phyloP scores from a whole-genome alignment of 2,113 vertebrate genomes.

The Rhadina sibilatrix region DNA sequence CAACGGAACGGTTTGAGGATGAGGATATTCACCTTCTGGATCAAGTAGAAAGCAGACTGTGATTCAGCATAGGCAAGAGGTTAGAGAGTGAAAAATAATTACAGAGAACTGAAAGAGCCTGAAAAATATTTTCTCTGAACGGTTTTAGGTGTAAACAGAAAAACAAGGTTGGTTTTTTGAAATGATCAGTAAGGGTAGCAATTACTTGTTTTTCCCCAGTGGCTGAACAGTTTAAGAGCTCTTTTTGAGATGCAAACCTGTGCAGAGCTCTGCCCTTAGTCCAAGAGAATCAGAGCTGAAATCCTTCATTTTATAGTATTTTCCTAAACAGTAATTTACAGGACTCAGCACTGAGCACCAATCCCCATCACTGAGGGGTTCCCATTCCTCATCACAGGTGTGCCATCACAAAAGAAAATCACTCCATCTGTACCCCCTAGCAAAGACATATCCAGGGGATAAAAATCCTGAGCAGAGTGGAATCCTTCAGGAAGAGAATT shows the following conservation, averaged over 20 bases:
- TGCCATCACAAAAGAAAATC: neutral
- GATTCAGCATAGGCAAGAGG: neutral
- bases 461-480: neutral
- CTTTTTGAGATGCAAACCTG: neutral
- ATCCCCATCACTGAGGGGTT: neutral
- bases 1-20: neutral
- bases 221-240: neutral
- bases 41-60: neutral
- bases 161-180: neutral
- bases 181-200: neutral
- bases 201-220: fast-evolving
- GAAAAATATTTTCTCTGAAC: neutral
- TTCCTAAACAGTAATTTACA: neutral
- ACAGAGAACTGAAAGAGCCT: neutral
- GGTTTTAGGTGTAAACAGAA: neutral
- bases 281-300: neutral
- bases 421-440: fast-evolving
- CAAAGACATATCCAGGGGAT: neutral
- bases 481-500: neutral
- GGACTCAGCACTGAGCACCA: neutral
- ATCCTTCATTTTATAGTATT: neutral
- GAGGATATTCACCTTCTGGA: neutral
- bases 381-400: neutral
- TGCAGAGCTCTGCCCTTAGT: neutral
- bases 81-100: neutral